Percentiles rank a stretch among this genome's conserved stretches.
phyloP scores from a whole-genome alignment of 2,888 invertebrate genomes.

The Drosophila melanosoma region DNA sequence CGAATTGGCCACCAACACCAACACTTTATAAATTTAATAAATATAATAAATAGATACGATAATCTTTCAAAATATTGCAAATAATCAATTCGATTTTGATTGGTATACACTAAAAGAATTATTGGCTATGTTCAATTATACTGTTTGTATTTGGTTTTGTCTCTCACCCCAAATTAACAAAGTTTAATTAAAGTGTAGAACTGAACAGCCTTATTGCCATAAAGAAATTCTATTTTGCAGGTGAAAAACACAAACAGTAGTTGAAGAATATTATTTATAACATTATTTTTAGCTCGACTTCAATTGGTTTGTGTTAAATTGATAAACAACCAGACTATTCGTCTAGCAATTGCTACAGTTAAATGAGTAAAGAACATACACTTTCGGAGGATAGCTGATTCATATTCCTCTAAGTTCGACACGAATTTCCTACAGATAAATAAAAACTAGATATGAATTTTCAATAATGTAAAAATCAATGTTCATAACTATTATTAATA shows the following conservation, averaged over 20 bases:
- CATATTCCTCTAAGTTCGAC: not conserved
- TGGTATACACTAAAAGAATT: constrained; percentile 28
- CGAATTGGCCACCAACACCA: constrained; percentile 43
- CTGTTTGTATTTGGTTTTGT: not conserved
- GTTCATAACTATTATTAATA: not conserved
- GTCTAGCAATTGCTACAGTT: constrained; percentile 9
- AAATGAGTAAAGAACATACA: constrained; percentile 6
- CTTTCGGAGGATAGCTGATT: constrained; percentile 10
- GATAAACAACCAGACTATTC: constrained; percentile 36
- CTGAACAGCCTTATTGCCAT: constrained; percentile 1
- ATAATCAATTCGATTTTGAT: constrained; percentile 36
- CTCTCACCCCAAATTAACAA: not conserved
- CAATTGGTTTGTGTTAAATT: constrained; percentile 23
- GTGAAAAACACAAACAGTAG: constrained; percentile 34
- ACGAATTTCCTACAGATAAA: not conserved
- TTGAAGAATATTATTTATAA: constrained; percentile 48
- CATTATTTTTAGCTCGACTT: constrained; percentile 53
- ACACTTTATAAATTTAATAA: constrained; percentile 51
- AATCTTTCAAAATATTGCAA: constrained; percentile 26
- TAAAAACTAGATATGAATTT: not conserved
- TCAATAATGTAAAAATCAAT: not conserved
- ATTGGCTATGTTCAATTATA: not conserved
- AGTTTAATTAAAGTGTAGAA: constrained; percentile 18
- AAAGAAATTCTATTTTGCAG: constrained; percentile 20
- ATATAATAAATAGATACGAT: constrained; percentile 48